These are phyloP conservation scores for Galbula dea DNA, from an alignment of 2,113 vertebrate species.

Conservation along the genomic window DNA sequence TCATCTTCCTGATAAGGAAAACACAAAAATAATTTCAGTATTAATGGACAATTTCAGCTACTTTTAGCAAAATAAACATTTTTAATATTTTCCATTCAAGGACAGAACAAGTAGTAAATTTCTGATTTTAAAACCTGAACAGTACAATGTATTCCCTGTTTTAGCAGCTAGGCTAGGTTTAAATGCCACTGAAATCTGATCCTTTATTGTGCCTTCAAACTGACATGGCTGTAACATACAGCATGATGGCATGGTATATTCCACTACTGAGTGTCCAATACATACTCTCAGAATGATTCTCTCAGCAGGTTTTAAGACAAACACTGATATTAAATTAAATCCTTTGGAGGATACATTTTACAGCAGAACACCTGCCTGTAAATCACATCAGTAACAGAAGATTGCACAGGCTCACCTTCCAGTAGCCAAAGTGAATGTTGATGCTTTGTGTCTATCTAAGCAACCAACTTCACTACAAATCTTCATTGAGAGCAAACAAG, in stretches of 20 bases:
- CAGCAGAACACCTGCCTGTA: neutral
- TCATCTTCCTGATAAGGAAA: slow-evolving; percentile 89
- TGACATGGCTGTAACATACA: neutral
- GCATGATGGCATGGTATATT: neutral
- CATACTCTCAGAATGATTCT: neutral
- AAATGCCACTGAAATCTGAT: neutral
- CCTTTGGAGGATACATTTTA: neutral
- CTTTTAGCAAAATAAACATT: slow-evolving; percentile 1
- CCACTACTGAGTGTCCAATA: neutral
- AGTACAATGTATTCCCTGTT: neutral
- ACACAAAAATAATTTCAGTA: slow-evolving; percentile 75
- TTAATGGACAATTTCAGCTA: slow-evolving; percentile 66
- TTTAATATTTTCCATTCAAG: neutral
- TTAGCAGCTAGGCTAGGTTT: neutral
- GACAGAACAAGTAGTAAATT: neutral
- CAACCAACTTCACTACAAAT: neutral
- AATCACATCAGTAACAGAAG: neutral
- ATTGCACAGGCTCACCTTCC: neutral
- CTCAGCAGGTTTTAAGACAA: neutral
- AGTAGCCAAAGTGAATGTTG: neutral
- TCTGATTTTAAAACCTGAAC: neutral
- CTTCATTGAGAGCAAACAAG: neutral
- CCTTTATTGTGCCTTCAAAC: neutral
- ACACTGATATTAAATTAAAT: neutral
- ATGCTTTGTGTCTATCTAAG: neutral